A percentile compares a stretch with the other conserved stretches of the same genome.
Evolutionary conservation across 2,113 vertebrate species (phyloP).

Genomic region (Oncorhynchus gorbuscha): DNA sequence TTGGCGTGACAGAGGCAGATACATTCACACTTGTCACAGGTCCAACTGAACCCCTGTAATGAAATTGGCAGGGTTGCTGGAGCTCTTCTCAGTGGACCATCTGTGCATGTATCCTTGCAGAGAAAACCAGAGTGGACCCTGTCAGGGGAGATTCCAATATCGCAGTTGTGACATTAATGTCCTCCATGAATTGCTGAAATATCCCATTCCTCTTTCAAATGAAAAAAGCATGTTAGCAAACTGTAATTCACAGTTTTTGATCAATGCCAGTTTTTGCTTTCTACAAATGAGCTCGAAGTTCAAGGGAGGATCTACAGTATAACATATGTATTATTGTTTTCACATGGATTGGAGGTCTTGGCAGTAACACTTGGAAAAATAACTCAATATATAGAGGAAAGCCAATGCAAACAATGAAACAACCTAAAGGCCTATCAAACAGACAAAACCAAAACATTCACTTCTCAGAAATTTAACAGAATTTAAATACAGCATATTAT

Average conservation of each 20-base stretch:
- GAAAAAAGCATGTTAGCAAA: conserved; percentile 29
- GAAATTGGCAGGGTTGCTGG: conserved; percentile 50
- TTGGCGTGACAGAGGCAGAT: conserved; percentile 40
- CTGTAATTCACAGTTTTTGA: conserved; percentile 42
- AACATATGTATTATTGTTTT: conserved; percentile 30
- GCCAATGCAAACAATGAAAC: not conserved
- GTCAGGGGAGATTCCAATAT: conserved; percentile 1
- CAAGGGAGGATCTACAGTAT: conserved; percentile 24
- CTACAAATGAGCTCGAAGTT: conserved; percentile 25
- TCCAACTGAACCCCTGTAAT: conserved; percentile 55
- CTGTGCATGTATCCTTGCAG: conserved; percentile 37
- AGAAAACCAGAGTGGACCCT: not conserved
- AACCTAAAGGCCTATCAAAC: not conserved
- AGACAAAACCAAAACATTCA: conserved; percentile 9
- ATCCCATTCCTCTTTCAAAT: conserved; percentile 7
- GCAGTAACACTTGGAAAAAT: conserved; percentile 11
- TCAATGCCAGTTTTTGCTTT: conserved; percentile 24
- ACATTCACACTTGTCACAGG: conserved; percentile 37
- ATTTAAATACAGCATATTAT: conserved; percentile 11
- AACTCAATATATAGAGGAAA: not conserved
- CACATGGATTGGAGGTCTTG: conserved; percentile 26
- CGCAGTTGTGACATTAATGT: conserved; percentile 8
- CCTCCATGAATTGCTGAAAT: not conserved
- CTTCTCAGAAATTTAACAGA: conserved; percentile 1
- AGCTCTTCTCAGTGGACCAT: conserved; percentile 59